Conservation (phyloP, 1,140 invertebrate genomes). For the Megalonaias nervosa region DNA sequence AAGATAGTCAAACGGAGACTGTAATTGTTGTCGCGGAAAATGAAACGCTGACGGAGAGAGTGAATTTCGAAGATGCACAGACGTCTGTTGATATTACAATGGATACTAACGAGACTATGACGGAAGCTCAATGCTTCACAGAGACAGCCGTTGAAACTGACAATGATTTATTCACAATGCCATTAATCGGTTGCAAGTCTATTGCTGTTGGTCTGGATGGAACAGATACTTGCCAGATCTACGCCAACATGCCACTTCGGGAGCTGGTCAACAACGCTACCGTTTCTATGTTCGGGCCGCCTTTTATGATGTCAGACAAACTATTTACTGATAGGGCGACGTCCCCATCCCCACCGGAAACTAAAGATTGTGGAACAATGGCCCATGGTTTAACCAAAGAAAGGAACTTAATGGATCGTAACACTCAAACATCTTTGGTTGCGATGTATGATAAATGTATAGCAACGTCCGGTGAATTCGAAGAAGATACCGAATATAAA, state of each 20-base stretch:
- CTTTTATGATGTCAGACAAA: slow-evolving; percentile 13
- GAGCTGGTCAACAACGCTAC: slow-evolving; percentile 2
- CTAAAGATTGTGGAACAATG: slow-evolving; percentile 58
- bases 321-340: slow-evolving; percentile 38
- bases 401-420: slow-evolving; percentile 24
- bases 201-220: no score
- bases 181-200: no score
- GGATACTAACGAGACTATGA: slow-evolving; percentile 50
- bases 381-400: slow-evolving; percentile 46
- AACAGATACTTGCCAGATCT: slow-evolving; percentile 13
- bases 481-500: slow-evolving; percentile 34
- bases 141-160: slow-evolving; percentile 44
- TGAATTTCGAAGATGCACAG: slow-evolving; percentile 52
- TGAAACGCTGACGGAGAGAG: slow-evolving; percentile 61
- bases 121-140: slow-evolving; percentile 31
- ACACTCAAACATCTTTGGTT: slow-evolving; percentile 50
- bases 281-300: neutral
- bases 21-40: slow-evolving; percentile 49
- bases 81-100: slow-evolving; percentile 48
- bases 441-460: slow-evolving; percentile 55
- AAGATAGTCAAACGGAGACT: slow-evolving; percentile 55
- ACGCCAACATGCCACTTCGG: neutral
- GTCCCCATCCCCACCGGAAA: slow-evolving; percentile 33
- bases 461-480: slow-evolving; percentile 49
- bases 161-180: slow-evolving; percentile 20